Evolutionary conservation across 1,140 invertebrate genomes (phyloP).

Genomic region (Tribolium madens): DNA sequence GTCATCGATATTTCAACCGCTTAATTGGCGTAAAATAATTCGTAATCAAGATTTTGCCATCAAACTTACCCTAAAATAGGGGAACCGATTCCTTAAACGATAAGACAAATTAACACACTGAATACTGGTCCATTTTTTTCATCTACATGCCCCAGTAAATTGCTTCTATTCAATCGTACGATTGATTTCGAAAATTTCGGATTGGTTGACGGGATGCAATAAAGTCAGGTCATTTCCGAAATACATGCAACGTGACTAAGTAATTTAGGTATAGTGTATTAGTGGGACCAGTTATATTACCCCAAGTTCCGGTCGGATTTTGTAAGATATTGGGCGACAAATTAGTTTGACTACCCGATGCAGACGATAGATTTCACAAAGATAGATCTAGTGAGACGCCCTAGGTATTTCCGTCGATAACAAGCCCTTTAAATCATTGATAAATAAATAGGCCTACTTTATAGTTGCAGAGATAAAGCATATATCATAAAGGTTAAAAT

Average conservation of each 20-base stretch:
- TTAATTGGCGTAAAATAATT: slow-evolving; percentile 40
- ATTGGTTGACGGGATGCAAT: slow-evolving; percentile 11
- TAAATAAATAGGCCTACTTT: slow-evolving; percentile 44
- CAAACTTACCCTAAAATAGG: slow-evolving; percentile 22
- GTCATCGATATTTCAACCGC: slow-evolving; percentile 31
- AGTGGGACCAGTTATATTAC: slow-evolving; percentile 7
- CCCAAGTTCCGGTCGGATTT: slow-evolving; percentile 45
- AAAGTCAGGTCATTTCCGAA: slow-evolving; percentile 25
- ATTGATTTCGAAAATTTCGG: slow-evolving; percentile 15
- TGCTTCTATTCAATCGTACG: slow-evolving; percentile 2
- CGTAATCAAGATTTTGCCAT: slow-evolving; percentile 5
- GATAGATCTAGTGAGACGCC: slow-evolving; percentile 17
- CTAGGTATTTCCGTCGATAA: slow-evolving; percentile 31
- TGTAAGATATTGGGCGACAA: slow-evolving; percentile 50
- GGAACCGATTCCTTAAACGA: slow-evolving; percentile 19
- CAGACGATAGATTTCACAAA: slow-evolving; percentile 15
- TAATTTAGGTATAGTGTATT: slow-evolving; percentile 29
- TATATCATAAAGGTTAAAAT: slow-evolving; percentile 42
- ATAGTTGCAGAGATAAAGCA: slow-evolving; percentile 26
- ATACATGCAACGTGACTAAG: slow-evolving; percentile 15
- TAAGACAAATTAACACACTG: slow-evolving; percentile 28
- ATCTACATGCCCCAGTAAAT: background rate
- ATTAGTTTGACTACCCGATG: slow-evolving; percentile 47
- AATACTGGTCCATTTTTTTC: slow-evolving; percentile 6
- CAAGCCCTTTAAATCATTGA: slow-evolving; percentile 47